These are phyloP conservation scores for Vidua chalybeata DNA, from an alignment of 2,113 vertebrate genomes.

Conservation along the genomic window DNA sequence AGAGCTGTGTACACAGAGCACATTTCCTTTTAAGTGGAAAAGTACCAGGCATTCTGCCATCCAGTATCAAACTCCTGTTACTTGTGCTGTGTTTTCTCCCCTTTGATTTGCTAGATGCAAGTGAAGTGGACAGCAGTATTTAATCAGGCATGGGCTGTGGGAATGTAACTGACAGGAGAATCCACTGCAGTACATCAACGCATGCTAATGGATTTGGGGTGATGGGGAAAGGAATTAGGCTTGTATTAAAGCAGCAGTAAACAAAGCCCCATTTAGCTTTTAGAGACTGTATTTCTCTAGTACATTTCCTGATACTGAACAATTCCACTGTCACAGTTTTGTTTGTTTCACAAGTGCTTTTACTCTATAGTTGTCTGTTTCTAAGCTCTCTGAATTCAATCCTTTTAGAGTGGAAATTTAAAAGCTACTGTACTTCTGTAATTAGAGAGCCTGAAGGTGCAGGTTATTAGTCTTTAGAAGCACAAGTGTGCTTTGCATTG, in stretches of 20 bases:
- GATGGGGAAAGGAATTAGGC: conserved; percentile 17
- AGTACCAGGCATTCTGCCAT: conserved; percentile 1
- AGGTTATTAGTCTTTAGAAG: neutral
- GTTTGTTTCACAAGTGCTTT: neutral
- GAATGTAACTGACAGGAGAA: conserved; percentile 58
- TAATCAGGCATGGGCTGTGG: conserved; percentile 36
- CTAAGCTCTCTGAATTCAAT: conserved; percentile 1
- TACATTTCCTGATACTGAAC: neutral
- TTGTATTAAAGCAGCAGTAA: conserved; percentile 31
- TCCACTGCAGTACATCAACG: neutral
- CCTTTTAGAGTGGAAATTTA: neutral
- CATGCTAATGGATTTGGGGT: conserved; percentile 23
- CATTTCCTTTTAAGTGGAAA: neutral
- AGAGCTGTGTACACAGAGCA: too few relatives aligned
- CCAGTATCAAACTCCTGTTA: neutral
- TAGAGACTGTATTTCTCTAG: neutral
- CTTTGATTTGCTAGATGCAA: neutral
- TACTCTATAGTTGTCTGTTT: neutral
- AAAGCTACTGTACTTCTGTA: neutral
- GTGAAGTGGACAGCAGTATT: conserved; percentile 35
- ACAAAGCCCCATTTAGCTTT: conserved; percentile 14
- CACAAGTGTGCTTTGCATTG: neutral
- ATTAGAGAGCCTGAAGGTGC: neutral
- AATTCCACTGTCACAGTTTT: neutral
- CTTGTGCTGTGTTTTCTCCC: neutral